These are phyloP conservation scores for Papilio protenor DNA, from an alignment of 2,888 invertebrate species.

Conservation along the genomic window DNA sequence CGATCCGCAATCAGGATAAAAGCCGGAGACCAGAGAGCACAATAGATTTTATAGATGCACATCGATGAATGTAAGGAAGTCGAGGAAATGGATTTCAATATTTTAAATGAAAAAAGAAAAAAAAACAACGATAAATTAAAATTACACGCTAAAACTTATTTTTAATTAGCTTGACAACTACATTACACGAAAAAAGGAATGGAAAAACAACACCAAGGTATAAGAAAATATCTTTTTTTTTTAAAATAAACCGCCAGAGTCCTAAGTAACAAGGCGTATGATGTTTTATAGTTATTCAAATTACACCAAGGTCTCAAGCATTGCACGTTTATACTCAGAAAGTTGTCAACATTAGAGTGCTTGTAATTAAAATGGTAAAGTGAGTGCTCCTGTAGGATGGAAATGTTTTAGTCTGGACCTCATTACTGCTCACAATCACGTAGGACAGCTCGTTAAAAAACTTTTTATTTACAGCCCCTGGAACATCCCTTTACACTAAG, in stretches of 20 bases:
- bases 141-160: neutral
- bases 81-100: neutral
- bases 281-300: neutral
- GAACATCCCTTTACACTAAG: slow-evolving; percentile 7
- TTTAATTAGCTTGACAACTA: neutral
- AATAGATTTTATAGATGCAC: slow-evolving; percentile 3
- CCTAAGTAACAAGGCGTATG: neutral
- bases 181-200: neutral
- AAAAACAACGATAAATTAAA: neutral
- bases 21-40: neutral
- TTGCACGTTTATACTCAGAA: slow-evolving; percentile 6
- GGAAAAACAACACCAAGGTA: neutral
- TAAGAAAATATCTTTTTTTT: neutral
- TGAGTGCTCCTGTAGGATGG: slow-evolving; percentile 9
- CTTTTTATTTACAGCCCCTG: slow-evolving; percentile 24
- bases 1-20: neutral
- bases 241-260: neutral
- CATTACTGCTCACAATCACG: slow-evolving; percentile 27
- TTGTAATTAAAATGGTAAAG: slow-evolving; percentile 35
- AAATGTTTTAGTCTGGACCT: slow-evolving; percentile 31
- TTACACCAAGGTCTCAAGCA: neutral
- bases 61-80: neutral
- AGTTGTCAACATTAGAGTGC: slow-evolving; percentile 22
- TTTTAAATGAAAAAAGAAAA: neutral
- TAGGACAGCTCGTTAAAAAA: slow-evolving; percentile 27